phyloP scores from a whole-genome alignment of 2,888 invertebrate species.

The Neoascia interrupta region DNA sequence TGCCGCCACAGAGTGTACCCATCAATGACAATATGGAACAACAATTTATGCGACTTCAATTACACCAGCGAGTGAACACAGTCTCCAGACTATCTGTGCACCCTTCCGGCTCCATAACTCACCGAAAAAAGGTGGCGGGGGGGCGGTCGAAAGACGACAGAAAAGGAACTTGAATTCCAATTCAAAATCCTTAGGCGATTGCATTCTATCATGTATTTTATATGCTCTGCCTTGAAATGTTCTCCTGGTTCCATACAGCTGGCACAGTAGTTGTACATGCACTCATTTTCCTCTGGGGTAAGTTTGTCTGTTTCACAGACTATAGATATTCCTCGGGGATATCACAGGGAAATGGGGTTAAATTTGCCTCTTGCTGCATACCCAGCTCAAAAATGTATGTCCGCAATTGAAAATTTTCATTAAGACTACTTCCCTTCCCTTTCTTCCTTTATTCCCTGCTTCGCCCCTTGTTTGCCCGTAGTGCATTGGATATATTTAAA shows the following conservation, averaged over 20 bases:
- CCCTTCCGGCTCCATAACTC: constrained; percentile 16
- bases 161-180: constrained; percentile 43
- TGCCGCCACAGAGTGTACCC: not conserved
- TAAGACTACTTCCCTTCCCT: constrained; percentile 56
- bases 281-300: constrained; percentile 18
- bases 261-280: constrained; percentile 24
- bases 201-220: constrained; percentile 64
- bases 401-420: constrained; percentile 68
- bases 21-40: constrained; percentile 21
- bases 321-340: not conserved
- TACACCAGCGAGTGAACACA: constrained; percentile 23
- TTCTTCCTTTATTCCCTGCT: constrained; percentile 5
- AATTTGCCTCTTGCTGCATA: constrained; percentile 28
- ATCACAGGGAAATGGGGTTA: not conserved
- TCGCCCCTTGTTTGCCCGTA: constrained; percentile 36
- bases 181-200: constrained; percentile 52
- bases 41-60: constrained; percentile 45
- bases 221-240: constrained; percentile 55
- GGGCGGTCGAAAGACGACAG: not conserved
- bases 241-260: constrained; percentile 34
- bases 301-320: constrained; percentile 48
- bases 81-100: constrained; percentile 35
- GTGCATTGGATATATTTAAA: constrained; percentile 57
- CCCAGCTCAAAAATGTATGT: constrained; percentile 64
- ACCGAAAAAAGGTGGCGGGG: constrained; percentile 1